Conservation (phyloP, 2,797 vertebrate species). For the Masticophis lateralis region DNA sequence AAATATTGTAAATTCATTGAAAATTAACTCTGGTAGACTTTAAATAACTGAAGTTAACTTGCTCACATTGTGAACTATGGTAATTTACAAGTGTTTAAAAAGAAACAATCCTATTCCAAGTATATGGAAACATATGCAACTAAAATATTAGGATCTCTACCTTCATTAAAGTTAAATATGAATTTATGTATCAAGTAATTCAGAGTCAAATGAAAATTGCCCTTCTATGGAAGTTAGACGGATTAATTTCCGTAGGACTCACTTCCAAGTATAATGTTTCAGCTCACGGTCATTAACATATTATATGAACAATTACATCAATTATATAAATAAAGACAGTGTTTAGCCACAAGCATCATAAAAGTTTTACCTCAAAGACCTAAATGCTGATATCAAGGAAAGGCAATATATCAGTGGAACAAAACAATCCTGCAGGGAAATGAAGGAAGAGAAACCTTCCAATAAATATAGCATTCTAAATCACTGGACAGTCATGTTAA, state of each 20-base stretch:
- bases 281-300: background rate
- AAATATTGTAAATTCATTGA: constrained; percentile 22
- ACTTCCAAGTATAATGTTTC: background rate
- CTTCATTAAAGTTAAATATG: background rate
- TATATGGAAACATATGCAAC: background rate
- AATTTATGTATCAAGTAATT: background rate
- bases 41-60: background rate
- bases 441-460: background rate
- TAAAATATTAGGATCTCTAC: background rate
- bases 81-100: background rate
- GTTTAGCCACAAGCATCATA: constrained; percentile 18
- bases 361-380: background rate
- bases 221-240: background rate
- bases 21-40: background rate
- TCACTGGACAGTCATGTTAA: constrained; percentile 12
- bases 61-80: background rate
- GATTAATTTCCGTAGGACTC: background rate
- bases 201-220: background rate
- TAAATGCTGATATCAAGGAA: background rate
- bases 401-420: background rate
- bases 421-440: background rate
- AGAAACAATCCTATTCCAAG: background rate
- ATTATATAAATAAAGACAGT: constrained; percentile 26
- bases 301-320: background rate
- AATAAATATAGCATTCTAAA: constrained; percentile 12